phyloP scores from a whole-genome alignment of 2,113 vertebrate species.

The Thymallus thymallus region DNA sequence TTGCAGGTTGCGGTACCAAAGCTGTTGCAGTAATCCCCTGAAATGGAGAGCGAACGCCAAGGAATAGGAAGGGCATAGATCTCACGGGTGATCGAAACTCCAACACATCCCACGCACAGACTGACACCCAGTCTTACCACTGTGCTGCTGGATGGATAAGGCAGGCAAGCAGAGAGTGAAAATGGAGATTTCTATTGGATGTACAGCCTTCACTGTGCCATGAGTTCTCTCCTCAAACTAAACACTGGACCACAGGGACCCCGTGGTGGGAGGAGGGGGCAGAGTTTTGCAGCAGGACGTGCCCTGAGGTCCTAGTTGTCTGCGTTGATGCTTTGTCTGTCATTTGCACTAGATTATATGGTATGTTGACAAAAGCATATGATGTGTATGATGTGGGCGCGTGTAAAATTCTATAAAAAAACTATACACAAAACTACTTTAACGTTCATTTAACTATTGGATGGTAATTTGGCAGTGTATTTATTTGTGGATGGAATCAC shows the following conservation, averaged over 20 bases:
- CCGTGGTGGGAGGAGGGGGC: slow-evolving; percentile 49
- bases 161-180: slow-evolving; percentile 16
- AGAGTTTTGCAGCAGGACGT: slow-evolving; percentile 26
- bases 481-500: slow-evolving; percentile 55
- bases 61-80: slow-evolving; percentile 46
- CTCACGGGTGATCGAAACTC: slow-evolving; percentile 54
- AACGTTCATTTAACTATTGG: slow-evolving; percentile 34
- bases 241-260: slow-evolving; percentile 66
- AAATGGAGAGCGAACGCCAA: slow-evolving; percentile 29
- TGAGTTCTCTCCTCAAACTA: slow-evolving; percentile 52
- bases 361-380: slow-evolving; percentile 52
- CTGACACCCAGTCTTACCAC: slow-evolving; percentile 22
- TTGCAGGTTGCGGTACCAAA: slow-evolving; percentile 87
- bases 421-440: slow-evolving; percentile 37
- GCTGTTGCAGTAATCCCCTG: slow-evolving; percentile 77
- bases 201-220: slow-evolving; percentile 46
- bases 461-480: slow-evolving; percentile 57
- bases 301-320: slow-evolving; percentile 34
- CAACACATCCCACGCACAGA: slow-evolving; percentile 36
- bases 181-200: slow-evolving; percentile 31
- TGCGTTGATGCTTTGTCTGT: slow-evolving; percentile 65
- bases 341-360: slow-evolving; percentile 74
- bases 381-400: slow-evolving; percentile 41
- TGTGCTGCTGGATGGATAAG: slow-evolving; percentile 31
- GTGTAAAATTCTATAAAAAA: slow-evolving; percentile 27